Evolutionary conservation across 2,888 invertebrate species (phyloP).

Genomic region (Monochamus alternatus): DNA sequence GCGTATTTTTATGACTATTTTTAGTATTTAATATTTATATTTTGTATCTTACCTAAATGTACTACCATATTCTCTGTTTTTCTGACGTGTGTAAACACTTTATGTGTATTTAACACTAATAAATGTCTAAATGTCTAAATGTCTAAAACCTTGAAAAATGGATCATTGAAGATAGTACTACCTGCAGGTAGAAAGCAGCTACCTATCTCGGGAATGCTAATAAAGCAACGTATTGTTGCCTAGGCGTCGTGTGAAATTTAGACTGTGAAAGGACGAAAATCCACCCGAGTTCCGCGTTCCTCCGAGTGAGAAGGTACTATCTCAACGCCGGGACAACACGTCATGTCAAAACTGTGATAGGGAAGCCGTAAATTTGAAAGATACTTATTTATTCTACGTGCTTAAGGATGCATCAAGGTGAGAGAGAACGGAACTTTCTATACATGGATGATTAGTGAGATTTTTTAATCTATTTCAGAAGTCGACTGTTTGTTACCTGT

Average conservation of each 20-base stretch:
- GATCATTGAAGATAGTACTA: neutral
- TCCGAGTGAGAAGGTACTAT: slow-evolving; percentile 9
- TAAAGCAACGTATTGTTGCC: slow-evolving; percentile 39
- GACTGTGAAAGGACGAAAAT: slow-evolving; percentile 51
- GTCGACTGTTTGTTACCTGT: neutral
- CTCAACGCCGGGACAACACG: neutral
- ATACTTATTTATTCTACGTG: slow-evolving; percentile 15
- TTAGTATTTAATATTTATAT: too few relatives aligned
- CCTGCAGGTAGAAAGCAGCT: slow-evolving; percentile 29
- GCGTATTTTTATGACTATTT: too few relatives aligned
- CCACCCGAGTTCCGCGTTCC: slow-evolving; percentile 49
- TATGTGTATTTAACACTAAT: too few relatives aligned
- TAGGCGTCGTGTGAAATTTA: slow-evolving; percentile 43
- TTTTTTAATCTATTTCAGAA: slow-evolving; percentile 17
- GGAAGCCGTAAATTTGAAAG: slow-evolving; percentile 14
- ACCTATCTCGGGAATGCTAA: slow-evolving; percentile 38
- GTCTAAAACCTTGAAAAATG: neutral
- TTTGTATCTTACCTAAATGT: too few relatives aligned
- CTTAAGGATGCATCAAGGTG: slow-evolving; percentile 14
- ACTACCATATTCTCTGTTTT: too few relatives aligned
- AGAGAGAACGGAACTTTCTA: slow-evolving; percentile 20
- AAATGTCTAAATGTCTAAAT: too few relatives aligned
- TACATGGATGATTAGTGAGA: slow-evolving; percentile 10
- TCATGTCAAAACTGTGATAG: slow-evolving; percentile 20
- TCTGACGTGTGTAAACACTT: too few relatives aligned